Conservation (phyloP, 2,888 invertebrate species). For the Lottia scabra region DNA sequence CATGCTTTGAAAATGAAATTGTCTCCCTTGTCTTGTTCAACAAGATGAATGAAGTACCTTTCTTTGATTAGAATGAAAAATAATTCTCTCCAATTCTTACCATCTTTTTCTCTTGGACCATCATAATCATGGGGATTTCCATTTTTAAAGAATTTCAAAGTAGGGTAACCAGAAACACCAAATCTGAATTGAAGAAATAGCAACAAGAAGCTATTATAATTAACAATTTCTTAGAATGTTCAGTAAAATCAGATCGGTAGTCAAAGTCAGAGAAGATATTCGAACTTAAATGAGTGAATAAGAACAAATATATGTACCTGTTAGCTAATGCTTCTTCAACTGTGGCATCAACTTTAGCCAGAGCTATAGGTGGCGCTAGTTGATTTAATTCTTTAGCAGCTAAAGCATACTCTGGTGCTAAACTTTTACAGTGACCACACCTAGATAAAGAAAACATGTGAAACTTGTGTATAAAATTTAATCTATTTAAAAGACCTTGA, state of each 20-base stretch:
- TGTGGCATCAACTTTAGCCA: slow-evolving; percentile 67
- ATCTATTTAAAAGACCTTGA: too few species aligned
- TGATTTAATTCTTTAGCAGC: slow-evolving; percentile 51
- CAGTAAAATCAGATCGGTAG: too few species aligned
- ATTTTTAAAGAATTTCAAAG: slow-evolving; percentile 69
- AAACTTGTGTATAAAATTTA: too few species aligned
- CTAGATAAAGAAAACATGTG: slow-evolving; percentile 28
- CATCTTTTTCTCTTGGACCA: slow-evolving; percentile 58
- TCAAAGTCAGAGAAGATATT: too few species aligned
- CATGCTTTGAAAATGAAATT: too few species aligned
- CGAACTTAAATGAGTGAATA: not conserved
- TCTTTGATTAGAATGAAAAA: too few species aligned
- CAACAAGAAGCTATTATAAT: too few species aligned
- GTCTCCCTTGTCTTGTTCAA: too few species aligned
- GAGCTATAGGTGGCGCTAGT: slow-evolving; percentile 43
- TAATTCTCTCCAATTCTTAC: slow-evolving; percentile 32
- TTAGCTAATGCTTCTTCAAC: slow-evolving; percentile 69
- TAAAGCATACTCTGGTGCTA: slow-evolving; percentile 57
- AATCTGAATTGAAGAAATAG: slow-evolving; percentile 51
- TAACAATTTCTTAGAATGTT: too few species aligned
- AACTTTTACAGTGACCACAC: slow-evolving; percentile 62
- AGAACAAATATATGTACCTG: slow-evolving; percentile 36
- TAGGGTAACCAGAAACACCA: slow-evolving; percentile 72
- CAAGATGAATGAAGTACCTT: too few species aligned
- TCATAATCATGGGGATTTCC: slow-evolving; percentile 64